Evolutionary conservation across 2,888 invertebrate species (phyloP), one percentile per base, ranked within the genome.

Genomic region (Brachycybe producta): DNA sequence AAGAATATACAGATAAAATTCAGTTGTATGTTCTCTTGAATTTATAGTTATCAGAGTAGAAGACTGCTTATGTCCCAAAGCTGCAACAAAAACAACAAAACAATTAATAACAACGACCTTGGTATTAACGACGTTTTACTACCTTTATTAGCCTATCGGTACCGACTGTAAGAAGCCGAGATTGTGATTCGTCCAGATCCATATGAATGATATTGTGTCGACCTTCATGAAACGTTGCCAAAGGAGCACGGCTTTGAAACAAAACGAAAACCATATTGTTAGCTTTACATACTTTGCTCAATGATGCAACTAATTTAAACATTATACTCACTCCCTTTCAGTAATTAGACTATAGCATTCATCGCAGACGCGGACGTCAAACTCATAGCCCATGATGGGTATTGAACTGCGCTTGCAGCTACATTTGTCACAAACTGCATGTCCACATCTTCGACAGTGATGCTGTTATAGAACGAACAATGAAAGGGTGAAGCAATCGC

Each of bases 301-400:
- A n/a, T n/a, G n/a, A n/a, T 11, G 19, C 8, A 34, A 39, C n/a
- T 3, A 2, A 26, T 1, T 11, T 11, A 24, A 41, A 1, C 2
- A 30, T 5, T 42, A 45, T 52, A 78, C 84, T 78, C 68, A 90
- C 88, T 91, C 88, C 59, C 81, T 81, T 61, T 84, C 83, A 61
- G 85, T 79, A 36, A 92, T 73, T 56, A 78, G 77, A 57, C 78
- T 77, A 67, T 82, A 82, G 71, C 98, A 99, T 32, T 79, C 80
- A 65, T 90, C 84, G 71, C 98, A 98, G 49, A 97, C 85, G 54
- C 98, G 77, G 57, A 97, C 92, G 65, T 88, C 86, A 71, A 91
- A 92, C 72, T 99, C 98, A 71, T 92, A 97, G 42, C 98, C 98
- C 87, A 97, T 88, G 46, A 82, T 75, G 2, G 98, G 97, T 65